Conservation (phyloP, 2,888 invertebrate genomes). For the Iphiclides podalirius region DNA sequence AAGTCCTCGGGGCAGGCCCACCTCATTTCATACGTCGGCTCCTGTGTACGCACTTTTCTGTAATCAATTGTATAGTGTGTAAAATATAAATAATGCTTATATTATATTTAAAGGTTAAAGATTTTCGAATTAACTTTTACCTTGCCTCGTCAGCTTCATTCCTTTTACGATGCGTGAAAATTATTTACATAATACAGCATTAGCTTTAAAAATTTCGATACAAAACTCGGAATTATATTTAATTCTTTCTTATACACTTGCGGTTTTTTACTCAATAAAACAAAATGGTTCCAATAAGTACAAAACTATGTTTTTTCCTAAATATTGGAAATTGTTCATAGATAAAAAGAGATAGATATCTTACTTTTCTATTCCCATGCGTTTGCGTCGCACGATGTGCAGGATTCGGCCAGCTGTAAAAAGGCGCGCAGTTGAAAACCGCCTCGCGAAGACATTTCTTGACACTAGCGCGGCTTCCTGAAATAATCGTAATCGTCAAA, state of each 20-base stretch:
- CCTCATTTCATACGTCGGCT: slow-evolving; percentile 86
- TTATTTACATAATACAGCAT: neutral
- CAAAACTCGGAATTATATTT: neutral
- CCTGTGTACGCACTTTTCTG: slow-evolving; percentile 82
- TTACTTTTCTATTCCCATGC: slow-evolving; percentile 83
- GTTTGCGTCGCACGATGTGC: slow-evolving; percentile 86
- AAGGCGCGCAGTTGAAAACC: slow-evolving; percentile 85
- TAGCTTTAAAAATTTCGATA: too few species aligned
- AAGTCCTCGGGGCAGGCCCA: slow-evolving; percentile 91
- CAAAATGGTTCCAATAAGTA: too few species aligned
- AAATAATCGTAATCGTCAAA: slow-evolving; percentile 21
- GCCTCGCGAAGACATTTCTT: slow-evolving; percentile 82
- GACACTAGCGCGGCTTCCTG: slow-evolving; percentile 84
- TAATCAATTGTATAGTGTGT: slow-evolving; percentile 25
- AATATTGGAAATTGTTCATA: too few species aligned
- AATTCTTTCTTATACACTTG: neutral
- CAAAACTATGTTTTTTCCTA: too few species aligned
- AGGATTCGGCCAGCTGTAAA: slow-evolving; percentile 90
- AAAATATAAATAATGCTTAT: too few species aligned
- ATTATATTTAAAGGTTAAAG: too few species aligned
- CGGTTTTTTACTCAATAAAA: too few species aligned
- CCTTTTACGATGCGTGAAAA: slow-evolving; percentile 59
- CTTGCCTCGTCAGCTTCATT: slow-evolving; percentile 61
- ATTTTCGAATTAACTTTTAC: too few species aligned
- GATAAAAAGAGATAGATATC: slow-evolving; percentile 25